A percentile compares a stretch with the other conserved stretches of the same genome.
These are phyloP conservation scores for Trachelipus rathkii DNA, from an alignment of 1,140 invertebrate species.

Conservation along the genomic window DNA sequence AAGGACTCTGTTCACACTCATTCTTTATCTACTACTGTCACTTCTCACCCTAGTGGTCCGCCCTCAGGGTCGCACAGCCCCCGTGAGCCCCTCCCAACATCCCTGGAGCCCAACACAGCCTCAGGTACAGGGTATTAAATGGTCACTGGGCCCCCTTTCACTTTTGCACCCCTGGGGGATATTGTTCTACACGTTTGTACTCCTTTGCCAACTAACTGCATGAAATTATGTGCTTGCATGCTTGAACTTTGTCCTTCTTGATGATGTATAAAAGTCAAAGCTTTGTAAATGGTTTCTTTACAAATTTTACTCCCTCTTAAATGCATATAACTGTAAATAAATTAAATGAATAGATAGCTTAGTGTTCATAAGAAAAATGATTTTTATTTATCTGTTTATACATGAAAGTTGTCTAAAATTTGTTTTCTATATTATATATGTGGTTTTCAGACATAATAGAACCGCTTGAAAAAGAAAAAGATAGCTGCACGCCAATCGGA, in stretches of 20 bases:
- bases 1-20: not conserved
- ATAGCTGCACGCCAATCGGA: too few relatives aligned
- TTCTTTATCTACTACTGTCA: constrained; percentile 20
- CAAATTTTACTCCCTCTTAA: constrained; percentile 6
- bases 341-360: not conserved
- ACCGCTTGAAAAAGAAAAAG: too few relatives aligned
- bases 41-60: constrained; percentile 35
- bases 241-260: constrained; percentile 9
- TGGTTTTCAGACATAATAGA: too few relatives aligned
- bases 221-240: constrained; percentile 38
- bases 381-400: too few relatives aligned
- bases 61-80: constrained; percentile 40
- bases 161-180: constrained; percentile 29
- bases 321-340: constrained; percentile 13
- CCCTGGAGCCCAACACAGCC: constrained; percentile 45
- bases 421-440: too few relatives aligned
- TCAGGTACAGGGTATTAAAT: constrained; percentile 42
- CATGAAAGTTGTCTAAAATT: too few relatives aligned
- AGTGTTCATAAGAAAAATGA: not conserved
- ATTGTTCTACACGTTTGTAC: not conserved
- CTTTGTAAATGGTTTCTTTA: not conserved
- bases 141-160: constrained; percentile 37
- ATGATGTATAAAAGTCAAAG: not conserved
- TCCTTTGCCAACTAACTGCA: constrained; percentile 33
- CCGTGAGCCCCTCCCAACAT: constrained; percentile 39